Evolutionary conservation across 1,140 invertebrate species (phyloP).

Genomic region (Zophobas morio): DNA sequence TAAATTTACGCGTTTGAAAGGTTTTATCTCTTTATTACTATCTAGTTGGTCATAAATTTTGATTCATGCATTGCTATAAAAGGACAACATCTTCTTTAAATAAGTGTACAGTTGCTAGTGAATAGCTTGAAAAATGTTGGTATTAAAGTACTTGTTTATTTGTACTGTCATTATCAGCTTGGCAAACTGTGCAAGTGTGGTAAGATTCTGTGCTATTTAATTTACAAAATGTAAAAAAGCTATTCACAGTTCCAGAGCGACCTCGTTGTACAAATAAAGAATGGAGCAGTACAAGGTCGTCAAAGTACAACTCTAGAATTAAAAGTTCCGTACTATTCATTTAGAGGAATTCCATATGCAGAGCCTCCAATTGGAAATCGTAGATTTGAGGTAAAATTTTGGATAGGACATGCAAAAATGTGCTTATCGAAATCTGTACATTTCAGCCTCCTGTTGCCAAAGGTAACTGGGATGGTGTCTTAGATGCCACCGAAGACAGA

Average conservation of each 20-base stretch:
- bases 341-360: slow-evolving; percentile 47
- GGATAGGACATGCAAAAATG: not conserved
- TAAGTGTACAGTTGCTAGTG: no score
- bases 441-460: slow-evolving; percentile 49
- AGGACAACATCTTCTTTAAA: no score
- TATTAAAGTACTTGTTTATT: not conserved
- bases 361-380: slow-evolving; percentile 3
- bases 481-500: slow-evolving; percentile 23
- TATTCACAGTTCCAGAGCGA: slow-evolving; percentile 7
- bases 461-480: slow-evolving; percentile 30
- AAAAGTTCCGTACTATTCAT: slow-evolving; percentile 13
- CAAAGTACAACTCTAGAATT: not conserved
- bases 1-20: no score
- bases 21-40: no score
- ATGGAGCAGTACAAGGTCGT: slow-evolving; percentile 17
- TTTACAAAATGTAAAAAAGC: not conserved
- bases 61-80: no score
- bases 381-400: slow-evolving; percentile 15
- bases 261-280: slow-evolving; percentile 17
- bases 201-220: not conserved
- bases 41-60: no score
- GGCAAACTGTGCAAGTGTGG: not conserved
- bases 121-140: not conserved
- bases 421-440: not conserved
- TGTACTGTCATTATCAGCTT: not conserved